phyloP scores from a whole-genome alignment of 2,113 vertebrate genomes.

The Ramphastos sulfuratus region DNA sequence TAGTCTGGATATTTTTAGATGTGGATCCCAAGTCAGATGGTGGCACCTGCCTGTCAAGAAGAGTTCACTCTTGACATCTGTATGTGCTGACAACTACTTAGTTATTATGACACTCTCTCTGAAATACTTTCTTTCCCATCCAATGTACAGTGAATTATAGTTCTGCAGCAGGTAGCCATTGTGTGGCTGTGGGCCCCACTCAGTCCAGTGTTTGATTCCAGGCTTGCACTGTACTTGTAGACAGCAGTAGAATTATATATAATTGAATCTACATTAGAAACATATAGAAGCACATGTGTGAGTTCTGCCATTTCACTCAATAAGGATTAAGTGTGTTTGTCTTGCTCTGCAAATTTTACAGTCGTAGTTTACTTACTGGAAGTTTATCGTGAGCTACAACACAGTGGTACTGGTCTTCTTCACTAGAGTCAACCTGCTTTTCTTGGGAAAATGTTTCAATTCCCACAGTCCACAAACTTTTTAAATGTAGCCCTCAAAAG shows the following conservation, averaged over 20 bases:
- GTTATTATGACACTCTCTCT: neutral
- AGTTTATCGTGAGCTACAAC: neutral
- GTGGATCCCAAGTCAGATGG: neutral
- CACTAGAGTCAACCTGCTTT: neutral
- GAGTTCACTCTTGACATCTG: neutral
- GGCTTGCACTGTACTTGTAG: neutral
- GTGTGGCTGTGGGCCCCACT: neutral
- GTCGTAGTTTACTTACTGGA: neutral
- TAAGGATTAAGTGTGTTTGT: neutral
- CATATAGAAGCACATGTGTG: neutral
- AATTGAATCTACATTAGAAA: neutral
- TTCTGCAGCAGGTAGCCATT: neutral
- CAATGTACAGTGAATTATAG: neutral
- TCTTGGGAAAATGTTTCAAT: neutral
- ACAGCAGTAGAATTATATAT: neutral
- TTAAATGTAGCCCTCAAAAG: slow-evolving; percentile 41
- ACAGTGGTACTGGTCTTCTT: neutral
- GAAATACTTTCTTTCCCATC: neutral
- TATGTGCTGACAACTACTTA: neutral
- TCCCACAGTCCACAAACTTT: neutral
- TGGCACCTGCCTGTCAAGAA: neutral
- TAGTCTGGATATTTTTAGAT: neutral
- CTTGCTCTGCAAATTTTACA: neutral
- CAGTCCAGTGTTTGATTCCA: neutral
- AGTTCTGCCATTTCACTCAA: neutral